Conservation (phyloP, 2,888 invertebrate genomes). For the Eledona agricola region DNA sequence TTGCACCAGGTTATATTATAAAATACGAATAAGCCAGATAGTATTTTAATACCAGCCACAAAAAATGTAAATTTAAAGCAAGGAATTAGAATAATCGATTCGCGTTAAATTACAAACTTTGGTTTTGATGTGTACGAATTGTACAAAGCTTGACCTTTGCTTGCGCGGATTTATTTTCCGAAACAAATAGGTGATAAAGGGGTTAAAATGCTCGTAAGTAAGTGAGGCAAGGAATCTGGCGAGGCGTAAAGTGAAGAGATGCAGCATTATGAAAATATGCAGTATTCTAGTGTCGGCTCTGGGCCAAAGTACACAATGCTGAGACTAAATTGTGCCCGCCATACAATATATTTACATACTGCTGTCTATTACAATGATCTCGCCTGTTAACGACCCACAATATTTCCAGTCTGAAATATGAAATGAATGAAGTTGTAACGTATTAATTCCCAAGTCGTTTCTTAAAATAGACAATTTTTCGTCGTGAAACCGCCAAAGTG, state of each 20-base stretch:
- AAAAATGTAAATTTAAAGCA: no score
- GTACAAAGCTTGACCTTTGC: slow-evolving; percentile 14
- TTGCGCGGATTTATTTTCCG: slow-evolving; percentile 2
- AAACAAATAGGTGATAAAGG: slow-evolving; percentile 20
- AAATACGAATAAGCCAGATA: no score
- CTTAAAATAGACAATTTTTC: background rate
- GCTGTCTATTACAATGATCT: slow-evolving; percentile 36
- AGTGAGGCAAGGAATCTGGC: slow-evolving; percentile 31
- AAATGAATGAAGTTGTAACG: slow-evolving; percentile 31
- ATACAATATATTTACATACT: slow-evolving; percentile 36
- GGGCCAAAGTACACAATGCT: slow-evolving; percentile 40
- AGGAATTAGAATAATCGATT: no score
- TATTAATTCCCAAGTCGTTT: slow-evolving; percentile 11
- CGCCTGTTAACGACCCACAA: slow-evolving; percentile 33
- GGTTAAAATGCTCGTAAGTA: slow-evolving; percentile 23
- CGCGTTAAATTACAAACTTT: no score
- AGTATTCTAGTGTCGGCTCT: slow-evolving; percentile 37
- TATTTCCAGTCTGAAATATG: slow-evolving; percentile 22
- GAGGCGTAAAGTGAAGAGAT: slow-evolving; percentile 32
- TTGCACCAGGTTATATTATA: no score
- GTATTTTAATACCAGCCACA: no score
- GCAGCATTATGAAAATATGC: slow-evolving; percentile 38
- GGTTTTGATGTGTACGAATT: no score
- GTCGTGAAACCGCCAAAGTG: slow-evolving; percentile 6
- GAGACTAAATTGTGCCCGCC: slow-evolving; percentile 37